Percentiles rank a stretch among this genome's conserved stretches.
phyloP scores from a whole-genome alignment of 1,140 invertebrate genomes.

The Oryctes rhinoceros region DNA sequence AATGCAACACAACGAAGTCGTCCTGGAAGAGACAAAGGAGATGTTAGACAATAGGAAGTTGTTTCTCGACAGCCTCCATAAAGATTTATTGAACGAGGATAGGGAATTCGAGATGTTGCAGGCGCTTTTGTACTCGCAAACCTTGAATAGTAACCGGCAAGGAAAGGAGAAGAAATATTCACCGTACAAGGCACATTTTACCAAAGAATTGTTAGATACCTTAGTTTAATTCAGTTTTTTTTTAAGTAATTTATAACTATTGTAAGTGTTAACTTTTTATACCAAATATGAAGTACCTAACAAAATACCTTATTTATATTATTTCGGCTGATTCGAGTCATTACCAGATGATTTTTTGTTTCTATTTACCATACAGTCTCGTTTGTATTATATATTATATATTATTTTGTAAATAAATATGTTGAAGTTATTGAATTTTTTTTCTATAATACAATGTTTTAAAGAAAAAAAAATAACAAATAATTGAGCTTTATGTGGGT shows the following conservation, averaged over 20 bases:
- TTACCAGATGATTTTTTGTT: conserved; percentile 28
- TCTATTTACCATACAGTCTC: conserved; percentile 34
- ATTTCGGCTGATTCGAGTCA: conserved; percentile 30
- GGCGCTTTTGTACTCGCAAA: conserved; percentile 54
- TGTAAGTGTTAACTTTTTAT: conserved; percentile 40
- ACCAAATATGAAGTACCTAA: conserved; percentile 47
- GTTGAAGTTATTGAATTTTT: conserved; percentile 15
- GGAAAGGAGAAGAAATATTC: conserved; percentile 46
- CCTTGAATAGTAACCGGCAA: conserved; percentile 46
- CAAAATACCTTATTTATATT: conserved; percentile 40
- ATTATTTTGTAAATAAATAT: conserved; percentile 41
- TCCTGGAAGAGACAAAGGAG: conserved; percentile 70
- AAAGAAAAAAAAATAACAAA: no score
- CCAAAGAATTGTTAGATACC: conserved; percentile 62
- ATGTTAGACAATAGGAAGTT: conserved; percentile 70
- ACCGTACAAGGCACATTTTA: conserved; percentile 53
- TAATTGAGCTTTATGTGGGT: no score
- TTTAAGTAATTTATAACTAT: conserved; percentile 45
- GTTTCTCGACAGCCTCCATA: conserved; percentile 69
- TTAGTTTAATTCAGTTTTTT: conserved; percentile 54
- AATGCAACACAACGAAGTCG: conserved; percentile 70
- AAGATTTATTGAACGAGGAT: conserved; percentile 71
- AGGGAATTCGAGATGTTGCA: conserved; percentile 64
- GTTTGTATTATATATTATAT: conserved; percentile 22
- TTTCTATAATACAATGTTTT: neutral